These are phyloP conservation scores for Rhyacophila evoluta DNA, from an alignment of 2,888 invertebrate species.

Conservation along the genomic window DNA sequence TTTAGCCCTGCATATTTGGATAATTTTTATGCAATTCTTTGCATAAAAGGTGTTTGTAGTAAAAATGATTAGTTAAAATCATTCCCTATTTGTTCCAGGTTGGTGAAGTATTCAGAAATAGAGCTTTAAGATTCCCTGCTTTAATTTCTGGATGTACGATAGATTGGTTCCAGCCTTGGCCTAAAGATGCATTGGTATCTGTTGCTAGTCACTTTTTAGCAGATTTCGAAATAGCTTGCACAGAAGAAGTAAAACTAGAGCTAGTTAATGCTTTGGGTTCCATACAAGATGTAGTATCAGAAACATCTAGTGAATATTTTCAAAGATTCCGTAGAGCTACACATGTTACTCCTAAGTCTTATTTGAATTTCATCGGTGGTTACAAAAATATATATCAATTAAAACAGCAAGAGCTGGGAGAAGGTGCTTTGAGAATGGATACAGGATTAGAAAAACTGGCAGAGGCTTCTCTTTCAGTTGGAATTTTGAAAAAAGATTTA, in stretches of 20 bases:
- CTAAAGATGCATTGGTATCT: constrained; percentile 91
- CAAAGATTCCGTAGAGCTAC: constrained; percentile 93
- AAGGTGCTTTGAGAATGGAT: constrained; percentile 94
- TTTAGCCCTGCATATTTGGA: too few species aligned
- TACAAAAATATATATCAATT: constrained; percentile 94
- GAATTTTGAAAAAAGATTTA: constrained; percentile 90
- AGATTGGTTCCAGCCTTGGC: constrained; percentile 99
- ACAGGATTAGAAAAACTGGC: constrained; percentile 94
- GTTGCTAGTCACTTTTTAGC: constrained; percentile 93
- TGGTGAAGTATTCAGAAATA: constrained; percentile 93
- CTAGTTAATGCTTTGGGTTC: constrained; percentile 91
- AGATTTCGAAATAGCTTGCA: constrained; percentile 91
- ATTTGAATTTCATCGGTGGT: constrained; percentile 93
- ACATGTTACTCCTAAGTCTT: constrained; percentile 97
- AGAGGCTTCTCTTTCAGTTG: constrained; percentile 94
- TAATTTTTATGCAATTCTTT: too few species aligned
- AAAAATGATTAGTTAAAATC: background rate
- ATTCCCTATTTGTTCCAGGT: constrained; percentile 70
- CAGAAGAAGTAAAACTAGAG: constrained; percentile 83
- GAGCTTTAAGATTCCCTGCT: constrained; percentile 93
- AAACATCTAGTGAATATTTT: constrained; percentile 87
- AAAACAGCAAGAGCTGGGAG: constrained; percentile 90
- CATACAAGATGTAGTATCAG: constrained; percentile 93
- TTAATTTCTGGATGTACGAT: constrained; percentile 97
- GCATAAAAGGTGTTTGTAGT: background rate